Evolutionary conservation across 2,797 vertebrate species (phyloP), one percentile per base, ranked within the genome.

Genomic region (Cryptoblepharus egeriae): DNA sequence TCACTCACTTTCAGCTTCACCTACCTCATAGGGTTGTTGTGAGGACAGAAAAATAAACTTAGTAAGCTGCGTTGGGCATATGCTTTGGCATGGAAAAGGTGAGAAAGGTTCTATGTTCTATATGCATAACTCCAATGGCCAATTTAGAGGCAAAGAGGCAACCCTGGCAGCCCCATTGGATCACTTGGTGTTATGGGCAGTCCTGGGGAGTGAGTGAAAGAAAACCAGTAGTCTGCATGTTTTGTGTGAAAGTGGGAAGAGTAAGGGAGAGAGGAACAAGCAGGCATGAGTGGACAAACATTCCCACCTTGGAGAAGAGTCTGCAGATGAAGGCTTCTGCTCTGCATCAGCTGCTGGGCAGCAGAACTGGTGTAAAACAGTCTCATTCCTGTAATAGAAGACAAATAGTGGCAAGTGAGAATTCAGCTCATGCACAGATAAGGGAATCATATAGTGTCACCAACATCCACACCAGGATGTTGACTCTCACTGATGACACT

Each of bases 291-390:
- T 2, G 82, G 63, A 24, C 64, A 70, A 75, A 60, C 61, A 83
- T 88, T 93, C 95, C 83, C 95, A 96, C 96, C 96, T 96, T 85
- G 95, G 87, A 90, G 94, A 93, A 69, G 93, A 94, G 88, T 96
- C 96, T 0, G 95, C 93, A 90, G 95, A 94, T 81, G 98, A 96
- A 2, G 95, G 94, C 87, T 99, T 98, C 90, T 97, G 97, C 88
- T 97, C 96, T 11, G 98, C 94, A 15, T 99, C 98, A 2, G 98
- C 98, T 28, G 97, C 98, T 3, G 98, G 98, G 91, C 98, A 99
- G 93, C 98, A 99, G 94, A 99, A 99, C 93, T 99, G 98, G 94
- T 99, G 98, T 93, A 99, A 96, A 92, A 99, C 98, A 0, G 97
- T 99, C 95, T 99, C 97, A 90, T 97, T 99, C 95, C 98, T 99